Conservation (phyloP, 2,113 vertebrate genomes). For the Lepisosteus oculatus region DNA sequence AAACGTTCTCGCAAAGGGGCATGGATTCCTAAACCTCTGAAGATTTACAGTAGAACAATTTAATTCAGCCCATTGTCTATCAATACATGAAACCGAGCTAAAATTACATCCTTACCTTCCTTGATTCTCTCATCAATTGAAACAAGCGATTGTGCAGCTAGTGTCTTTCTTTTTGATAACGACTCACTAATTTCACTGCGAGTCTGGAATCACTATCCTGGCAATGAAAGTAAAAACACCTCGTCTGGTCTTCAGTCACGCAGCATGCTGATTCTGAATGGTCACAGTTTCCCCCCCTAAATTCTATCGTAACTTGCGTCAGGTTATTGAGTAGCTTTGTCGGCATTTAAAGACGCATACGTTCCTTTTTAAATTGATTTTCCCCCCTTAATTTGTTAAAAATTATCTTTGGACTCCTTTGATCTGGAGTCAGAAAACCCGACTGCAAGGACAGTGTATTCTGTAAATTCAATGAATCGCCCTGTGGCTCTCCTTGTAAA, state of each 20-base stretch:
- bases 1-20: neutral
- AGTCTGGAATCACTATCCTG: conserved; percentile 38
- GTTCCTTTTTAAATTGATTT: neutral
- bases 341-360: neutral
- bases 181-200: conserved; percentile 25
- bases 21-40: neutral
- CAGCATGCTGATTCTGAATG: conserved; percentile 50
- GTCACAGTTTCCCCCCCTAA: conserved; percentile 34
- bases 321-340: neutral
- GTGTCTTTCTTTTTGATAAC: conserved; percentile 18
- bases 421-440: neutral
- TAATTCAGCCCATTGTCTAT: neutral
- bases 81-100: neutral
- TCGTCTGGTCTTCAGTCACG: conserved; percentile 62
- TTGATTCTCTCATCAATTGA: neutral
- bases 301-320: conserved; percentile 4
- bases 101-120: conserved; percentile 3
- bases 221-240: conserved; percentile 26
- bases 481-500: too few species aligned
- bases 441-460: neutral
- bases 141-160: neutral
- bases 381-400: neutral
- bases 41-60: neutral
- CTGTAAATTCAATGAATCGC: too few species aligned
- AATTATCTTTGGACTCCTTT: neutral